Conservation (phyloP, 2,113 vertebrate genomes). For the Corythornis cristatus region DNA sequence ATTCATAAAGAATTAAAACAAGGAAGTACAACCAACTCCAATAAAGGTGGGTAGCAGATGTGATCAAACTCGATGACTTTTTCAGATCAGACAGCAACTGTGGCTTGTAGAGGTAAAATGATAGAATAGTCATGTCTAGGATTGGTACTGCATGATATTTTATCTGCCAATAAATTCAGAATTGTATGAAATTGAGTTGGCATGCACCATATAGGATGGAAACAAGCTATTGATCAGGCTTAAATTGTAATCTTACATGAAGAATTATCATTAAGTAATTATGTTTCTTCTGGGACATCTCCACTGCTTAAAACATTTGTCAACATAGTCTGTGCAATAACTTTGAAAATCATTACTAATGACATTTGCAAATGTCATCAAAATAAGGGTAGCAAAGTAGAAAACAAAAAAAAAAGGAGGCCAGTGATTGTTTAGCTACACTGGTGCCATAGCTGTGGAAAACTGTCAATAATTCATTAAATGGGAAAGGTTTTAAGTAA, state of each 20-base stretch:
- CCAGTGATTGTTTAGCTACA: not conserved
- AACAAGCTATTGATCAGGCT: slow-evolving; percentile 16
- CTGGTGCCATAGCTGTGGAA: not conserved
- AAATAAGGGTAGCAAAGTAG: not conserved
- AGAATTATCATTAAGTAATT: slow-evolving; percentile 31
- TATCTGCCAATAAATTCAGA: slow-evolving; percentile 6
- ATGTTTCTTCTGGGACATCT: not conserved
- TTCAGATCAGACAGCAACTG: not conserved
- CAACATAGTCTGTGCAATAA: not conserved
- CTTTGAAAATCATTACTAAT: slow-evolving; percentile 27
- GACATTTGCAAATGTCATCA: not conserved
- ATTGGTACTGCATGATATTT: not conserved
- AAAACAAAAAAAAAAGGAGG: not conserved
- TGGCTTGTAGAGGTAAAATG: not conserved
- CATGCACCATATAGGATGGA: not conserved
- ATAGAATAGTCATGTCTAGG: not conserved
- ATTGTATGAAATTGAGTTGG: not conserved
- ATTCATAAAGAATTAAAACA: slow-evolving; percentile 12
- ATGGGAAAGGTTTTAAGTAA: not conserved
- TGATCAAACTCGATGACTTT: not conserved
- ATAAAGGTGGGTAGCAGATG: not conserved
- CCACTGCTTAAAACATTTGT: not conserved
- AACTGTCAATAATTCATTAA: not conserved
- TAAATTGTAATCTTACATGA: slow-evolving; percentile 9
- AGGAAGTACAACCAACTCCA: not conserved